Evolutionary conservation across 2,888 invertebrate genomes (phyloP).

Genomic region (Arctia plantaginis): DNA sequence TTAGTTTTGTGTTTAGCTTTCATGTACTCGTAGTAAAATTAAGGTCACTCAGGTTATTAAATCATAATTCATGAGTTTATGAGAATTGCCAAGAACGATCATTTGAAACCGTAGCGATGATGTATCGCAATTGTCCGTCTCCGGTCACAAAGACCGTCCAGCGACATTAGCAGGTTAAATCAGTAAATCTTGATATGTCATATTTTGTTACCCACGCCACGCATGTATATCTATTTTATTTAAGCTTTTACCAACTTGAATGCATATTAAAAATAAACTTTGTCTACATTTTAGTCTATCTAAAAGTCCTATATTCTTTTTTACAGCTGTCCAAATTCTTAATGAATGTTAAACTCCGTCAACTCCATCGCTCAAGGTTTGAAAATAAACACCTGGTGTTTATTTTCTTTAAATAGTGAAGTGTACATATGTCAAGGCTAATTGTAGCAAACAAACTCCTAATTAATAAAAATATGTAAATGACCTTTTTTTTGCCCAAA

Average conservation of each 20-base stretch:
- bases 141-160: constrained; percentile 53
- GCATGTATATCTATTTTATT: constrained; percentile 5
- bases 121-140: constrained; percentile 59
- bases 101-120: constrained; percentile 60
- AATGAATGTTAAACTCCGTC: not conserved
- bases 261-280: not conserved
- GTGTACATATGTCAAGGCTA: constrained; percentile 46
- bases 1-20: constrained; percentile 31
- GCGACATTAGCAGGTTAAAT: constrained; percentile 44
- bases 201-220: constrained; percentile 42
- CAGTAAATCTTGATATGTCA: constrained; percentile 47
- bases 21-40: constrained; percentile 56
- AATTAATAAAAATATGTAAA: constrained; percentile 80
- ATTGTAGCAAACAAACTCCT: constrained; percentile 54
- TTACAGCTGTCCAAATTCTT: not conserved
- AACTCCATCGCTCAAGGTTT: not conserved
- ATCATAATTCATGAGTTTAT: constrained; percentile 44
- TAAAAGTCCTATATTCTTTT: not conserved
- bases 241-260: not conserved
- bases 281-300: not conserved
- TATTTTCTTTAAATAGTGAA: constrained; percentile 7
- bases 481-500: constrained; percentile 60
- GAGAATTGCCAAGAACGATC: constrained; percentile 65
- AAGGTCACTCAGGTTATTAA: constrained; percentile 44
- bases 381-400: constrained; percentile 6